Conservation (phyloP, 2,888 invertebrate species). For the Imbricaverruca yamaguchii region DNA sequence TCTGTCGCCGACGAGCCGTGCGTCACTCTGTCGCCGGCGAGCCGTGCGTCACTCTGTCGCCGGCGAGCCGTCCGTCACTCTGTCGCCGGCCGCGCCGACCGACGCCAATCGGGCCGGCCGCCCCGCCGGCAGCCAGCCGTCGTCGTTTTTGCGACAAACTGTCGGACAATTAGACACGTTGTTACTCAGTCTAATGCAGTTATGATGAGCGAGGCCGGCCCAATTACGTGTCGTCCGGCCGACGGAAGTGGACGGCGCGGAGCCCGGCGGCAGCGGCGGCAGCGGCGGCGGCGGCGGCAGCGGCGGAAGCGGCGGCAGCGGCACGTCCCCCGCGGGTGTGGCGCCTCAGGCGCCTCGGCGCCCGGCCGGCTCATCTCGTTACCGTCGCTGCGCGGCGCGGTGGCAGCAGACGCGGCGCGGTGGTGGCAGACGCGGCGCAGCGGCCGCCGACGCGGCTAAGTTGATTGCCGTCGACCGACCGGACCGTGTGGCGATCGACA, state of each 20-base stretch:
- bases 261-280: neutral
- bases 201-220: constrained; percentile 4
- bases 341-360: too few species aligned
- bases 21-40: too few species aligned
- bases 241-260: neutral
- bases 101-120: neutral
- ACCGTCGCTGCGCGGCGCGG: neutral
- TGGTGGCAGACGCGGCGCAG: neutral
- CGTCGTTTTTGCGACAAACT: constrained; percentile 11
- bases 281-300: neutral
- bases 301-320: neutral
- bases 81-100: too few species aligned
- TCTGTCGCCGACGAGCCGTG: too few species aligned
- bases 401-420: neutral
- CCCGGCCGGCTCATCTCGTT: neutral
- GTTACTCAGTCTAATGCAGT: neutral
- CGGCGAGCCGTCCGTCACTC: too few species aligned
- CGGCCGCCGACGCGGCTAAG: neutral
- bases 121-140: neutral
- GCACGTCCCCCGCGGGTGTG: too few species aligned
- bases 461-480: neutral
- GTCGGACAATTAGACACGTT: neutral
- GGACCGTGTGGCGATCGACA: neutral
- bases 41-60: too few species aligned
- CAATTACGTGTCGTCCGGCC: neutral